phyloP scores from a whole-genome alignment of 2,888 invertebrate genomes.

The Drosophila borborema region DNA sequence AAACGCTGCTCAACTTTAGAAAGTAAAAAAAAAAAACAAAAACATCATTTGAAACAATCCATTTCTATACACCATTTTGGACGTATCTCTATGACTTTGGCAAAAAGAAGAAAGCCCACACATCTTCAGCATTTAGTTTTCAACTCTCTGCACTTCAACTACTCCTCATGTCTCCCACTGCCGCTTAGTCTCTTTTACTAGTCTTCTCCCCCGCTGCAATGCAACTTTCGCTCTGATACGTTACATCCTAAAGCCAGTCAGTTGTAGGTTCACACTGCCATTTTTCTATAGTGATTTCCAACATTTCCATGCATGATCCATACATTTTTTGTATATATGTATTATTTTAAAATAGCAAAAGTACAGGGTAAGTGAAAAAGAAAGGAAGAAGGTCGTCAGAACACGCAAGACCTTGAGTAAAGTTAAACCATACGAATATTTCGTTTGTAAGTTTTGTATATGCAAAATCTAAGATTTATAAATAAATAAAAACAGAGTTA shows the following conservation, averaged over 20 bases:
- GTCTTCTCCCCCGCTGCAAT: conserved; percentile 52
- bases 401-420: conserved; percentile 41
- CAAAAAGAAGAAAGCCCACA: conserved; percentile 9
- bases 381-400: conserved; percentile 33
- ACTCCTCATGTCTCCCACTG: conserved; percentile 7
- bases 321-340: conserved; percentile 79
- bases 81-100: conserved; percentile 19
- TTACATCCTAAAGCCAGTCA: conserved; percentile 46
- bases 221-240: conserved; percentile 26
- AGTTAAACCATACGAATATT: conserved; percentile 46
- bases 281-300: conserved; percentile 60
- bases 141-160: conserved; percentile 12
- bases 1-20: conserved; percentile 84
- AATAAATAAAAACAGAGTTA: conserved; percentile 59
- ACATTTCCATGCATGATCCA: conserved; percentile 59
- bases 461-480: conserved; percentile 60
- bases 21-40: conserved; percentile 78
- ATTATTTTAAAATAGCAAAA: conserved; percentile 83
- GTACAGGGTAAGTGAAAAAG: conserved; percentile 60
- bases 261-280: conserved; percentile 62
- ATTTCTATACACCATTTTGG: conserved; percentile 14
- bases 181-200: conserved; percentile 65
- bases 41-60: conserved; percentile 41
- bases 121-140: conserved; percentile 19
- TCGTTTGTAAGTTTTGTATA: conserved; percentile 69